Evolutionary conservation across 2,113 vertebrate genomes (phyloP).

Genomic region (Rhineura floridana): DNA sequence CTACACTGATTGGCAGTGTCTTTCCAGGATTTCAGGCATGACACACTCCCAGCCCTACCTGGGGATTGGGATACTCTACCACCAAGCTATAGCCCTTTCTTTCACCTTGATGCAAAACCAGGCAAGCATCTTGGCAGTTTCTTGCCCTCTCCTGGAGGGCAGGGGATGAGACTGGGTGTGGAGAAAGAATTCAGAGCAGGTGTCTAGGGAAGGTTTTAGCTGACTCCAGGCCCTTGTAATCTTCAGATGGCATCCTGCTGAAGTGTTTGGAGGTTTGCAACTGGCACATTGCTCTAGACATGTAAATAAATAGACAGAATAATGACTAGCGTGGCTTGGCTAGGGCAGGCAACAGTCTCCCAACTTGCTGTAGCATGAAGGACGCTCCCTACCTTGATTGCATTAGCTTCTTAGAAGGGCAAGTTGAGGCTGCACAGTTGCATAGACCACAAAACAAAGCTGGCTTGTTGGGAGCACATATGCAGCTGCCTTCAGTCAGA

Average conservation of each 20-base stretch:
- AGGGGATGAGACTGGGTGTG: background rate
- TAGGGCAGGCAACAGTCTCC: background rate
- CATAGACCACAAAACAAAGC: background rate
- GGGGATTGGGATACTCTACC: no score
- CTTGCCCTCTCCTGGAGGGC: background rate
- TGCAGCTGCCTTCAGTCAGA: background rate
- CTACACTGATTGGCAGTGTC: no score
- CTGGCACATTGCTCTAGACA: background rate
- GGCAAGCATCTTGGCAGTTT: background rate
- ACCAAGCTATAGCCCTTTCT: background rate
- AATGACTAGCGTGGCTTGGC: background rate
- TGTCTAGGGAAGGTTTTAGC: background rate
- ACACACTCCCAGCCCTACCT: no score
- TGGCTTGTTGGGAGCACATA: background rate
- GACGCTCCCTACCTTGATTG: constrained; percentile 11
- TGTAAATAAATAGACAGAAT: background rate
- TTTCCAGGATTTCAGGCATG: no score
- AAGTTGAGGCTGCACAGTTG: constrained; percentile 7
- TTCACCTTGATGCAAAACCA: background rate
- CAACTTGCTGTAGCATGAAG: constrained; percentile 15
- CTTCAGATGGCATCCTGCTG: background rate
- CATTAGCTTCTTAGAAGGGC: background rate
- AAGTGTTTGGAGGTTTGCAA: background rate
- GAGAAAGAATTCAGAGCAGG: background rate
- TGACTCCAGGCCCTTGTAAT: background rate